Evolutionary conservation across 2,888 invertebrate species (phyloP).

Genomic region (Erebia aethiops): DNA sequence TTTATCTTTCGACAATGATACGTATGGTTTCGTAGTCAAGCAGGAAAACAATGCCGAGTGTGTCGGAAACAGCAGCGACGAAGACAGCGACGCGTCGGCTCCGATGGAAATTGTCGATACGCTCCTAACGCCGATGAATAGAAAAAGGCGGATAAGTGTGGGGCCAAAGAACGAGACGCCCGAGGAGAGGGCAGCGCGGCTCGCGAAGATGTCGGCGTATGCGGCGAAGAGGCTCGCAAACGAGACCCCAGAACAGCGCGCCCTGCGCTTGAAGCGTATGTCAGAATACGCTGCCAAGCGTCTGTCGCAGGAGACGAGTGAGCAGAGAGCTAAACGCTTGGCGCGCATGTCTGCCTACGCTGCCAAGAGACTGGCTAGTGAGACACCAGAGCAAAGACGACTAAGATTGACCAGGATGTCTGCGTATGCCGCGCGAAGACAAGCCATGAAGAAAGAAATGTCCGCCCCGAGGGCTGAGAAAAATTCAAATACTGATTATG

Average conservation of each 20-base stretch:
- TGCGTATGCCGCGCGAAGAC: conserved; percentile 71
- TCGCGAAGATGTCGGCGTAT: conserved; percentile 76
- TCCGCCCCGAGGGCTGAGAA: conserved; percentile 1
- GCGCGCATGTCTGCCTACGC: conserved; percentile 77
- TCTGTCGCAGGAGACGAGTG: conserved; percentile 64
- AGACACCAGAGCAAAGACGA: conserved; percentile 68
- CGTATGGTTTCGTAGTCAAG: conserved; percentile 50
- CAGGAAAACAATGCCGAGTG: conserved; percentile 44
- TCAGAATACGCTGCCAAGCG: conserved; percentile 74
- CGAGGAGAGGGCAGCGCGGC: conserved; percentile 61
- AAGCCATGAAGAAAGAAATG: conserved; percentile 59
- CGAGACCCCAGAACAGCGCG: conserved; percentile 70
- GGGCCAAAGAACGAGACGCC: conserved; percentile 57
- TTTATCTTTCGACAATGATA: conserved; percentile 51
- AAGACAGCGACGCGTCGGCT: conserved; percentile 26
- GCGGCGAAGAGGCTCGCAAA: conserved; percentile 74
- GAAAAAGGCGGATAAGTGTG: conserved; percentile 51
- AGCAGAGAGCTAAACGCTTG: conserved; percentile 67
- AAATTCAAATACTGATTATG: conserved; percentile 20
- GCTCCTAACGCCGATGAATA: conserved; percentile 43
- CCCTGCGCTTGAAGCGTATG: conserved; percentile 68
- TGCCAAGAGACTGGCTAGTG: conserved; percentile 69
- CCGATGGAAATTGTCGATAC: conserved; percentile 53
- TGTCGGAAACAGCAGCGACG: conserved; percentile 39
- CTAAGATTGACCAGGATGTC: conserved; percentile 70